Evolutionary conservation across 2,797 vertebrate genomes (phyloP).

Genomic region (Paratrypauchen microcephalus): DNA sequence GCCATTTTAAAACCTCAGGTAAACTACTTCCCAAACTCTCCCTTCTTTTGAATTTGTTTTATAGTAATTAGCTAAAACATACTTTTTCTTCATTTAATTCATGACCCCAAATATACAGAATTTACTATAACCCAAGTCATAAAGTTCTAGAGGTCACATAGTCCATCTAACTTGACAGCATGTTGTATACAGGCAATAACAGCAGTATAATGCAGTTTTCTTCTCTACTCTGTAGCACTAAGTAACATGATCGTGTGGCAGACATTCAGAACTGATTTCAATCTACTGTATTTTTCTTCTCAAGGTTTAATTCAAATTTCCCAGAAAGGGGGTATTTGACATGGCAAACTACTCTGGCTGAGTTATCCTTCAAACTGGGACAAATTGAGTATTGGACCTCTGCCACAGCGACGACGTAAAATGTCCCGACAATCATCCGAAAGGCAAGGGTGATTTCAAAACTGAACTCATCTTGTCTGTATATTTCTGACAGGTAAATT

Average conservation of each 20-base stretch:
- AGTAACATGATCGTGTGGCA: constrained; percentile 23
- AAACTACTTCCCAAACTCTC: too few relatives aligned
- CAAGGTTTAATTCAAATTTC: constrained; percentile 54
- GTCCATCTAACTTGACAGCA: background rate
- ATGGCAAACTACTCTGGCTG: constrained; percentile 59
- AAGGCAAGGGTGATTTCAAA: constrained; percentile 76
- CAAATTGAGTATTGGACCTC: constrained; percentile 77
- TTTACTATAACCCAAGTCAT: background rate
- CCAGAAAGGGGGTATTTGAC: constrained; percentile 67
- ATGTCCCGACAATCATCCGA: constrained; percentile 78
- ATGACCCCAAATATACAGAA: background rate
- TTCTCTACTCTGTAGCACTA: constrained; percentile 13
- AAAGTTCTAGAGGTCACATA: background rate
- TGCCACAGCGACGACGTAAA: constrained; percentile 85
- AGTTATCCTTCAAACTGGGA: constrained; percentile 66
- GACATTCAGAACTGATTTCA: constrained; percentile 37
- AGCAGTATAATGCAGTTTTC: constrained; percentile 13
- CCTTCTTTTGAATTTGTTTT: too few relatives aligned
- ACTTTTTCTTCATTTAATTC: background rate
- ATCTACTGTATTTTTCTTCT: constrained; percentile 49
- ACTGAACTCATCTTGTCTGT: constrained; percentile 74
- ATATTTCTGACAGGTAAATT: constrained; percentile 79
- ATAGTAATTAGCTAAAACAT: too few relatives aligned
- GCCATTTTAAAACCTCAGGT: too few relatives aligned
- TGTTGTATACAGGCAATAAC: background rate